Base-by-base conservation (phyloP, 2,888 invertebrate species). In the Leptinotarsa haldemani region DNA sequence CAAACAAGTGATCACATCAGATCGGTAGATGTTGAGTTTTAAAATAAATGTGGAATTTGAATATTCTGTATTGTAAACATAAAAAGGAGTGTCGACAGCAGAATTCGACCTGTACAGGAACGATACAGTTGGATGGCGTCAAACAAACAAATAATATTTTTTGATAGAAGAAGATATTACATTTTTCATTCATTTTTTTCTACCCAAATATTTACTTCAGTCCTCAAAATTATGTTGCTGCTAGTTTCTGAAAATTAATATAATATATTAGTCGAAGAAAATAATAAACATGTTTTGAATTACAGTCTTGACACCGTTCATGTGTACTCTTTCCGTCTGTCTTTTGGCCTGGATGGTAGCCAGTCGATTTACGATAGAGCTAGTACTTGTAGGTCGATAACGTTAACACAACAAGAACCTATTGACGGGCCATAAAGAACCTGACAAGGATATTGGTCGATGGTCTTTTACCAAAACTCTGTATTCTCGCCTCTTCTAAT, bases 341-440 rank as follows among this genome's bases (percentile, higher is more conserved):
- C 16, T 2, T 40, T 18, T 9, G 25, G 9, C 30, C n/a, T 80
- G 80, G 84, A 84, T 84, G 84, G 85, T 86, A 85, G 85, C 85
- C 76, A 78, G 76, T 78, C 79, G 81, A 86, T 86, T 86, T 86
- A 86, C 84, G 84, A 84, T 82, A 81, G 80, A 82, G 81, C 80
- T 79, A 80, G 83, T 84, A 82, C 85, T 84, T 85, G 86, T 86
- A 85, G 84, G 83, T 78, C 80, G 86, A 86, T 86, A 86, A 86
- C 83, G 84, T 81, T 81, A 81, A 82, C 82, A 82, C 77, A 80
- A 81, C 82, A 82, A 82, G 81, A 81, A 82, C 78, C 76, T 75
- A 77, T 81, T 72, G 77, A 75, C 72, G 70, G 77, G 76, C 71
- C 79, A 77, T 82, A 81, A 82, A 82, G 78, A 75, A 77, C 75